Evolutionary conservation across 2,113 vertebrate genomes (phyloP).

Genomic region (Pedetes capensis): DNA sequence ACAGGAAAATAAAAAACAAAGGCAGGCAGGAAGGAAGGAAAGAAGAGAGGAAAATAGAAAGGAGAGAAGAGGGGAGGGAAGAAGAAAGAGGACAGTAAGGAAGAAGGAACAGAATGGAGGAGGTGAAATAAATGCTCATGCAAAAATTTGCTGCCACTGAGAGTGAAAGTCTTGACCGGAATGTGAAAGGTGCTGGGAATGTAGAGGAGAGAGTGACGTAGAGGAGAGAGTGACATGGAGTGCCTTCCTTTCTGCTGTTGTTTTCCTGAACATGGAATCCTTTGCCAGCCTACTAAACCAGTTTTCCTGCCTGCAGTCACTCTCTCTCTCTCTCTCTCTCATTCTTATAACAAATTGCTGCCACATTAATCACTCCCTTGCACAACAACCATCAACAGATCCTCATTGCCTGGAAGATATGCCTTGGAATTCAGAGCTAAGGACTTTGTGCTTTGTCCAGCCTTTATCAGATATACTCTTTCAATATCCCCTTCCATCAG

Average conservation of each 20-base stretch:
- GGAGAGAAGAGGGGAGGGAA: accelerated
- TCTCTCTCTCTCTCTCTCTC: background rate
- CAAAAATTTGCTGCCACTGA: background rate
- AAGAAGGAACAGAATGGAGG: too few species aligned
- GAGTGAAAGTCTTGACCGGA: background rate
- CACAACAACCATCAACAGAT: conserved; percentile 21
- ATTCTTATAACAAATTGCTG: background rate
- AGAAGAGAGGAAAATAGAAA: accelerated
- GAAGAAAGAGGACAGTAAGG: background rate
- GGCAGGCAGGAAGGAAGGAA: too few species aligned
- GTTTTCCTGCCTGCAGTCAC: background rate
- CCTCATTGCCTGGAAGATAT: background rate
- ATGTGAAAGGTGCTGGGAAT: background rate
- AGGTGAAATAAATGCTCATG: background rate
- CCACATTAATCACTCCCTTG: background rate
- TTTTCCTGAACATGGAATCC: too few species aligned
- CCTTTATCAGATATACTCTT: conserved; percentile 30
- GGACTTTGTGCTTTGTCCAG: background rate
- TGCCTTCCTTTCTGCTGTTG: too few species aligned
- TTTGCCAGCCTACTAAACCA: background rate
- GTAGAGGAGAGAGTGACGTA: background rate
- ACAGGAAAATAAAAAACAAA: background rate
- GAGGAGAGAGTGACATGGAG: too few species aligned
- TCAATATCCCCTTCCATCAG: background rate
- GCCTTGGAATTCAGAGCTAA: background rate